Evolutionary conservation across 2,113 vertebrate species (phyloP).

Genomic region (Caretta caretta): DNA sequence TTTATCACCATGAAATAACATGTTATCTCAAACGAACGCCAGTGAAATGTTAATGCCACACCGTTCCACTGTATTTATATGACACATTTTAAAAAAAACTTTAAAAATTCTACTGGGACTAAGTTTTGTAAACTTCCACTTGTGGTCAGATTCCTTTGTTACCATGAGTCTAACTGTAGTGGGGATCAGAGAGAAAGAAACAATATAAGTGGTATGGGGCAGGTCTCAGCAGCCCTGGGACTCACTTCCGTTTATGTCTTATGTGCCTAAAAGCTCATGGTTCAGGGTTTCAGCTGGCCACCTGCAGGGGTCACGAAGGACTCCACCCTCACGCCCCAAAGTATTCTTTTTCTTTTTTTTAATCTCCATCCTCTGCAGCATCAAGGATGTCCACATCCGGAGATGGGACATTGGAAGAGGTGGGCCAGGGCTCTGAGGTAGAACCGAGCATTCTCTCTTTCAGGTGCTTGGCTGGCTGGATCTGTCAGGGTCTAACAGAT

Average conservation of each 20-base stretch:
- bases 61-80: not conserved
- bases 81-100: not conserved
- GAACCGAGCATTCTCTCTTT: not conserved
- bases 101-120: not conserved
- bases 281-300: not conserved
- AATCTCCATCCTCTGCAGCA: not conserved
- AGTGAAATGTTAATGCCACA: not conserved
- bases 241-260: not conserved
- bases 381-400: not conserved
- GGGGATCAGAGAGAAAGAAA: not conserved
- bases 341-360: too few species aligned
- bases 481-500: not conserved
- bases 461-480: not conserved
- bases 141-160: not conserved
- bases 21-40: not conserved
- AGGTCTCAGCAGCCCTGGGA: not conserved
- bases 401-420: not conserved
- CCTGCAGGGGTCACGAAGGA: not conserved
- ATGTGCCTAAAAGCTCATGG: not conserved
- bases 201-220: not conserved
- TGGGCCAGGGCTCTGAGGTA: not conserved
- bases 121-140: not conserved
- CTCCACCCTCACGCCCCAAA: too few species aligned
- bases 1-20: too few species aligned
- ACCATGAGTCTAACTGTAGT: not conserved